phyloP scores from a whole-genome alignment of 2,888 invertebrate genomes.

The Eulithis testata region DNA sequence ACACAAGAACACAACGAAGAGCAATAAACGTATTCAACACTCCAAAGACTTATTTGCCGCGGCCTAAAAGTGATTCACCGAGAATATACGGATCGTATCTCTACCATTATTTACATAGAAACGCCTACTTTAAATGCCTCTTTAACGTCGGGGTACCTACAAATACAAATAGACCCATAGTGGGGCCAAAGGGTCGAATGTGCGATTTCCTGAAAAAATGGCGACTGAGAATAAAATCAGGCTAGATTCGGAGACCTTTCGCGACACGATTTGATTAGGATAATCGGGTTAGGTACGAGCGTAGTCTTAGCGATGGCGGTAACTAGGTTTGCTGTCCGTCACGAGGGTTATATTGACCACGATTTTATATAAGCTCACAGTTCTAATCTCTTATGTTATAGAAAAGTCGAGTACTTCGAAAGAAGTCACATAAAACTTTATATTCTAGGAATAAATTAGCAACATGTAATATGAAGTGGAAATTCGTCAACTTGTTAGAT shows the following conservation, averaged over 20 bases:
- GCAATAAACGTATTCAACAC: constrained; percentile 27
- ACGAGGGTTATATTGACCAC: neutral
- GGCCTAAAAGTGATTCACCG: constrained; percentile 25
- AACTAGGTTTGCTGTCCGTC: constrained; percentile 6
- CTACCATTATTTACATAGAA: constrained; percentile 51
- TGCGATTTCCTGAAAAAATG: constrained; percentile 38
- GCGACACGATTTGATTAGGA: constrained; percentile 36
- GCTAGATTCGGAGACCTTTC: constrained; percentile 39
- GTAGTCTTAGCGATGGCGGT: constrained; percentile 13
- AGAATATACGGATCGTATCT: constrained; percentile 32
- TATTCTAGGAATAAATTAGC: too few relatives aligned
- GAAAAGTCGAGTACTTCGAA: too few relatives aligned
- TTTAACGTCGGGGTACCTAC: constrained; percentile 47
- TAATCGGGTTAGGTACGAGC: constrained; percentile 31
- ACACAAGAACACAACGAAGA: neutral
- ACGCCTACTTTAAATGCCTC: constrained; percentile 49
- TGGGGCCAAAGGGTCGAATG: constrained; percentile 41
- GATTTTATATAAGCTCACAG: neutral
- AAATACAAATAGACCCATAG: constrained; percentile 45
- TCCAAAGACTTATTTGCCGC: constrained; percentile 27
- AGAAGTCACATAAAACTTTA: too few relatives aligned
- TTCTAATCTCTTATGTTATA: too few relatives aligned
- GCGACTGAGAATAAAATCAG: constrained; percentile 45
- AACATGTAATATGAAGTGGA: too few relatives aligned
- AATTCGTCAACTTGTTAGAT: too few relatives aligned